These are phyloP conservation scores for Philereme vetulata DNA, from an alignment of 2,888 invertebrate genomes.

Conservation along the genomic window DNA sequence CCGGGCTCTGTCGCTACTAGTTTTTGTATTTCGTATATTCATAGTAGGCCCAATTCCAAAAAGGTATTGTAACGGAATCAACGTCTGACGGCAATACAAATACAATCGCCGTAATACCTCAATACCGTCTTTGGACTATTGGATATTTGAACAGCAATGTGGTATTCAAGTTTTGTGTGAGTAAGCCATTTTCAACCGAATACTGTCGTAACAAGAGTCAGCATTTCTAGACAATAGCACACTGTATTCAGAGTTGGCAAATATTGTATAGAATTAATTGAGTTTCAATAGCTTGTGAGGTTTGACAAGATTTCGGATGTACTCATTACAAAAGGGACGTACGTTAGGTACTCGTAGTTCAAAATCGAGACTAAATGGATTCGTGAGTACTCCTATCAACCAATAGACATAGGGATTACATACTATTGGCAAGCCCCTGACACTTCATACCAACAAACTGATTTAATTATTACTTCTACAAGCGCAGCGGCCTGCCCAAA, in stretches of 20 bases:
- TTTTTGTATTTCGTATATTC: constrained; percentile 1
- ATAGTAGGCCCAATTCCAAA: constrained; percentile 20
- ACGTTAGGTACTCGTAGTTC: not conserved
- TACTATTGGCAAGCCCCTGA: too few species aligned
- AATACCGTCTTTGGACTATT: constrained; percentile 27
- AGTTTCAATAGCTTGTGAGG: constrained; percentile 18
- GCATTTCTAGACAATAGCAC: not conserved
- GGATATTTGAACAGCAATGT: constrained; percentile 31
- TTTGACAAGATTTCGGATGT: constrained; percentile 6
- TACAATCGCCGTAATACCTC: constrained; percentile 28
- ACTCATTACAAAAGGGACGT: not conserved
- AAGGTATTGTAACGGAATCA: constrained; percentile 34
- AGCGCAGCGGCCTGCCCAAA: too few species aligned
- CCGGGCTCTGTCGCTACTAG: too few species aligned
- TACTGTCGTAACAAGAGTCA: not conserved
- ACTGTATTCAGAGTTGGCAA: constrained; percentile 1
- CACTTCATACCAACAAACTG: too few species aligned
- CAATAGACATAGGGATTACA: too few species aligned
- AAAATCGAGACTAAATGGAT: too few species aligned
- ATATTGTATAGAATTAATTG: constrained; percentile 19
- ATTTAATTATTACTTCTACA: too few species aligned
- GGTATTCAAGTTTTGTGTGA: constrained; percentile 1
- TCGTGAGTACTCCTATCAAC: too few species aligned
- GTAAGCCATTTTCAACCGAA: not conserved
- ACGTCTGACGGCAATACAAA: constrained; percentile 23